phyloP scores from a whole-genome alignment of 2,113 vertebrate species.

The Eidolon helvum region DNA sequence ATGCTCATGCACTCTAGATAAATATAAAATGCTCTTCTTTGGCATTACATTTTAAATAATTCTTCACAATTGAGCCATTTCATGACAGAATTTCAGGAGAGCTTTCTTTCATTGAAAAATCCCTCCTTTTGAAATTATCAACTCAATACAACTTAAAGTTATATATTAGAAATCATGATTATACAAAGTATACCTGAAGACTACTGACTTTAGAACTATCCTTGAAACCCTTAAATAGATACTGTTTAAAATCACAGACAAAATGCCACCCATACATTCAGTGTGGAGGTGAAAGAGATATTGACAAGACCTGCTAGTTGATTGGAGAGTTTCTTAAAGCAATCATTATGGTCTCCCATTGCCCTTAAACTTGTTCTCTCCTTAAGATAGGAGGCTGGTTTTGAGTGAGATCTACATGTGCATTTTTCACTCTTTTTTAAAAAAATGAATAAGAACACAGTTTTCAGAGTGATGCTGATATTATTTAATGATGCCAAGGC shows the following conservation, averaged over 20 bases:
- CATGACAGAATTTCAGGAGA: background rate
- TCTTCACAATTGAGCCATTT: background rate
- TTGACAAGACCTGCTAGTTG: background rate
- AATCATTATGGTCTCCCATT: background rate
- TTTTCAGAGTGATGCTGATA: constrained; percentile 42
- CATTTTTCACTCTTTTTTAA: background rate
- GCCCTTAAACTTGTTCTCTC: background rate
- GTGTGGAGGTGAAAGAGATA: background rate
- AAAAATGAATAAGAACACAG: background rate
- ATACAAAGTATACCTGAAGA: background rate
- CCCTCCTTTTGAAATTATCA: constrained; percentile 2
- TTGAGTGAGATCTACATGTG: background rate
- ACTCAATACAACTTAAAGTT: background rate
- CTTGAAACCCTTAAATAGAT: background rate
- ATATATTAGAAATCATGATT: constrained; percentile 1
- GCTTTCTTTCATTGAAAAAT: background rate
- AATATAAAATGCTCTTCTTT: background rate
- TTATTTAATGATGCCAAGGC: constrained; percentile 48
- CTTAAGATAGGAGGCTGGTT: background rate
- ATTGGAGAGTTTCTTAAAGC: background rate
- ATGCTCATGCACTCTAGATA: background rate
- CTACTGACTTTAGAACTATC: background rate
- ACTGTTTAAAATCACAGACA: background rate
- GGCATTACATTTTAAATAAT: constrained; percentile 9
- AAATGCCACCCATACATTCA: background rate